phyloP scores from a whole-genome alignment of 1,140 invertebrate species.

The Probaryconus sp. region DNA sequence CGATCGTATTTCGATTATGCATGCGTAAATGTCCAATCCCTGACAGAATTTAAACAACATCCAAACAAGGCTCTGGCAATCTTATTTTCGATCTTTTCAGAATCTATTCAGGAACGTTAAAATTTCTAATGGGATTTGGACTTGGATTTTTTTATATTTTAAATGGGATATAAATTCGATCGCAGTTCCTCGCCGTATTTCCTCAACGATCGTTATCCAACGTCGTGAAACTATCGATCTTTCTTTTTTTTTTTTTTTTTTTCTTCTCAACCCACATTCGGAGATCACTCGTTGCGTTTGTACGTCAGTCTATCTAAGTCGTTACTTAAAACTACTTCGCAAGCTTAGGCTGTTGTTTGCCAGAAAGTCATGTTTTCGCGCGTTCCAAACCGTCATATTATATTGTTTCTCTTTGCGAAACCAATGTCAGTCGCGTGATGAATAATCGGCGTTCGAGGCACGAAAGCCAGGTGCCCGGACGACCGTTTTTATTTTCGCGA shows the following conservation, averaged over 20 bases:
- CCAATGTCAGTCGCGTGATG: slow-evolving; percentile 18
- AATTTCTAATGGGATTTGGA: too few relatives aligned
- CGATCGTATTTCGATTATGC: too few relatives aligned
- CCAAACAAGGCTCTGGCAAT: too few relatives aligned
- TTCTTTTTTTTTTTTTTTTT: too few relatives aligned
- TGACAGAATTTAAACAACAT: too few relatives aligned
- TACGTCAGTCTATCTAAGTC: slow-evolving; percentile 60
- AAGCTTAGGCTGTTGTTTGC: slow-evolving; percentile 58
- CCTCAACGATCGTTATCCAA: slow-evolving; percentile 13
- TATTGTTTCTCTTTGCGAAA: slow-evolving; percentile 26
- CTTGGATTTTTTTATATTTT: too few relatives aligned
- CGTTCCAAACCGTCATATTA: slow-evolving; percentile 13
- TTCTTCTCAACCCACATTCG: slow-evolving; percentile 56
- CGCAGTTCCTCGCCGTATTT: slow-evolving; percentile 27
- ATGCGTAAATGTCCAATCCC: too few relatives aligned
- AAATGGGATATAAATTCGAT: too few relatives aligned
- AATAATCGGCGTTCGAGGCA: slow-evolving; percentile 10
- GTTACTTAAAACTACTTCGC: slow-evolving; percentile 58
- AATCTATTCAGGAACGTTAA: too few relatives aligned
- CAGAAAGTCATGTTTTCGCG: slow-evolving; percentile 32
- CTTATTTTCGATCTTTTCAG: too few relatives aligned
- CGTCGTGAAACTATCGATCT: slow-evolving; percentile 38
- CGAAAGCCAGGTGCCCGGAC: not conserved
- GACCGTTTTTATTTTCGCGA: slow-evolving; percentile 1
- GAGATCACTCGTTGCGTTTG: slow-evolving; percentile 66